These are phyloP conservation scores for Drosophila virilis DNA, from an alignment of 1,140 invertebrate genomes.

Conservation along the genomic window DNA sequence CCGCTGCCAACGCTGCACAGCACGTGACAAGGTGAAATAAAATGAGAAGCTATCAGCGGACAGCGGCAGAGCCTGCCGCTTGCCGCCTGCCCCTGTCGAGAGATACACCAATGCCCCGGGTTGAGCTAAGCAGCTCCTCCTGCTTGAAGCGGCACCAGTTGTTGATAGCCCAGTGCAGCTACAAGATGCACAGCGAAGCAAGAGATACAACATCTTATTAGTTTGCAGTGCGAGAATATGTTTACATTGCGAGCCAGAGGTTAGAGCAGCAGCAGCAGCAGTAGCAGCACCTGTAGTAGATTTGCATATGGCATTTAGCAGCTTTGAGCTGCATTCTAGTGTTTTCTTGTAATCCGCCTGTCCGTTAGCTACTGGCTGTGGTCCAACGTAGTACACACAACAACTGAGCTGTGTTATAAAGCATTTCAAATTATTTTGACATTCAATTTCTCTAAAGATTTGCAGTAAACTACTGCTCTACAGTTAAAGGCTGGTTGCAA, in stretches of 20 bases:
- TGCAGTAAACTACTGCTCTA: background rate
- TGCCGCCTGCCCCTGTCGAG: no score
- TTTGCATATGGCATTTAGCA: slow-evolving; percentile 51
- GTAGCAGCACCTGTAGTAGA: slow-evolving; percentile 34
- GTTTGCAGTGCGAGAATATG: slow-evolving; percentile 66
- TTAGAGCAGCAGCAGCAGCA: slow-evolving; percentile 9
- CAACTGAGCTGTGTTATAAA: slow-evolving; percentile 23
- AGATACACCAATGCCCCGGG: slow-evolving; percentile 14
- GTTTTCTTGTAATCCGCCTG: slow-evolving; percentile 39
- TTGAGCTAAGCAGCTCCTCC: slow-evolving; percentile 1
- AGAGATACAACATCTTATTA: slow-evolving; percentile 78
- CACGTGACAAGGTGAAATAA: slow-evolving; percentile 80
- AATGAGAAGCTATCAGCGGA: slow-evolving; percentile 77
- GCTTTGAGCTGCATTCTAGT: slow-evolving; percentile 36
- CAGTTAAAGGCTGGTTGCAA: background rate
- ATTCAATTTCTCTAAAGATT: slow-evolving; percentile 31
- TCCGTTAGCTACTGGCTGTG: slow-evolving; percentile 29
- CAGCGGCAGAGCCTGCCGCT: slow-evolving; percentile 16
- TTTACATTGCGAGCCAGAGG: slow-evolving; percentile 39
- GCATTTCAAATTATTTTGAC: slow-evolving; percentile 51
- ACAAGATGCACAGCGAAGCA: slow-evolving; percentile 52
- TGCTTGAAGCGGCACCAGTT: slow-evolving; percentile 15
- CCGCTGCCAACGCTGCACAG: slow-evolving; percentile 62
- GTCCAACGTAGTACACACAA: background rate
- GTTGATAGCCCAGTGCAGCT: slow-evolving; percentile 32